Evolutionary conservation across 2,888 invertebrate genomes (phyloP), one percentile per base, ranked within the genome.

Genomic region (Ellobium chinense): DNA sequence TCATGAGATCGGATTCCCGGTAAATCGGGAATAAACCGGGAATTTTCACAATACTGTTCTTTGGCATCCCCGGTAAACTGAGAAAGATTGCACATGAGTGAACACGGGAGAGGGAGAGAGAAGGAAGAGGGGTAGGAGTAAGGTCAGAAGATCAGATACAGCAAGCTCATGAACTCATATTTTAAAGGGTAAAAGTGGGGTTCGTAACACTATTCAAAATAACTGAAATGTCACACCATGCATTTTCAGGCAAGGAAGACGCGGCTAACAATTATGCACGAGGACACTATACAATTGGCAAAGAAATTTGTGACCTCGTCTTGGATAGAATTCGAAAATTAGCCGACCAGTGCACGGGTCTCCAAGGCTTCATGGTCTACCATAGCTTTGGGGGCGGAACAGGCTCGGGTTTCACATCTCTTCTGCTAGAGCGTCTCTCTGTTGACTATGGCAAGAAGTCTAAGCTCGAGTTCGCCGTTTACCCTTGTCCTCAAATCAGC

Each of bases 331-430:
- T 77, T 37, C 46, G 77, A 37, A 76, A 66, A 39, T n/a, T 63
- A 9, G 70, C 78, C 12, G 78, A 78, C 37, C 63, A 62, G 65
- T 63, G 65, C 63, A 78, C 73, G 4, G 73, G 79, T 7, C 73
- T 73, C 12, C 79, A 79, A 21, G 79, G 73, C 9, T 73, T 79
- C 65, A 54, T 79, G n/a, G 36, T 66, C 24, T 78, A 66, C 37
- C 80, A 73, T 37, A 74, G 74, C 36, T 74, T 80, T 74, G 80
- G 80, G n/a, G 80, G 80, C 18, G 80, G 80, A 7, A 80, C 80
- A 29, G 80, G 80, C n/a, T 80, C 80, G 2, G 78, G 78, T 34
- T 78, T 78, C 24, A 69, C 78, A 9, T 70, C 78, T 5, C 72
- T 78, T 1, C 78, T 78, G 12, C 72, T 78, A 72, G 78, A 78